Evolutionary conservation across 2,888 invertebrate species (phyloP).

Genomic region (Perdita meconis): DNA sequence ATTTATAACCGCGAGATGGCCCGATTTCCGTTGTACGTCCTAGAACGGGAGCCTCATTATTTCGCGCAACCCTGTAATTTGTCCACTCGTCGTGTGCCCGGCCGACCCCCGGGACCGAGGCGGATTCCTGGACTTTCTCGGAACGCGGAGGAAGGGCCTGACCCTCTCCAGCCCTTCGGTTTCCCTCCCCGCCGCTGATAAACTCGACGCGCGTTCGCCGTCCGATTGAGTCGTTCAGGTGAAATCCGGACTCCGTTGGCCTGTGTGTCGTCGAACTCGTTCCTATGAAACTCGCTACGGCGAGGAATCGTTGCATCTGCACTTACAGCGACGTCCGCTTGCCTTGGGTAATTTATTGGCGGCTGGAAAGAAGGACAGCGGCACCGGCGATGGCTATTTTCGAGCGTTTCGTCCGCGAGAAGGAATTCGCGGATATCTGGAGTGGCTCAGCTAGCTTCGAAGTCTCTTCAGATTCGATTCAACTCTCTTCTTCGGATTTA

Average conservation of each 20-base stretch:
- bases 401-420: too few species aligned
- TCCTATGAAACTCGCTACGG: not conserved
- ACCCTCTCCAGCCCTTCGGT: constrained; percentile 36
- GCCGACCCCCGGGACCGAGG: constrained; percentile 48
- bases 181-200: constrained; percentile 50
- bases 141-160: constrained; percentile 67
- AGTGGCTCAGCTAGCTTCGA: too few species aligned
- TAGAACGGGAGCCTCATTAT: constrained; percentile 83
- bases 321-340: too few species aligned
- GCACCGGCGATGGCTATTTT: too few species aligned
- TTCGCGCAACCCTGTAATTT: constrained; percentile 83
- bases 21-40: constrained; percentile 79
- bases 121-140: constrained; percentile 76
- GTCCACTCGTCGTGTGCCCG: constrained; percentile 81
- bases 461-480: too few species aligned
- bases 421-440: too few species aligned
- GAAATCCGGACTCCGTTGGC: constrained; percentile 39
- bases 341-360: too few species aligned
- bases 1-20: constrained; percentile 81
- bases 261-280: constrained; percentile 10
- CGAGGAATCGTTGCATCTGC: not conserved
- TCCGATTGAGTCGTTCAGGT: constrained; percentile 63
- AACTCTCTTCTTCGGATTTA: too few species aligned
- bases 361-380: too few species aligned
- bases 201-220: constrained; percentile 50